A percentile compares a stretch with the other conserved stretches of the same genome.
These are phyloP conservation scores for Pyxicephalus adspersus DNA, from an alignment of 2,113 vertebrate genomes.

Conservation along the genomic window DNA sequence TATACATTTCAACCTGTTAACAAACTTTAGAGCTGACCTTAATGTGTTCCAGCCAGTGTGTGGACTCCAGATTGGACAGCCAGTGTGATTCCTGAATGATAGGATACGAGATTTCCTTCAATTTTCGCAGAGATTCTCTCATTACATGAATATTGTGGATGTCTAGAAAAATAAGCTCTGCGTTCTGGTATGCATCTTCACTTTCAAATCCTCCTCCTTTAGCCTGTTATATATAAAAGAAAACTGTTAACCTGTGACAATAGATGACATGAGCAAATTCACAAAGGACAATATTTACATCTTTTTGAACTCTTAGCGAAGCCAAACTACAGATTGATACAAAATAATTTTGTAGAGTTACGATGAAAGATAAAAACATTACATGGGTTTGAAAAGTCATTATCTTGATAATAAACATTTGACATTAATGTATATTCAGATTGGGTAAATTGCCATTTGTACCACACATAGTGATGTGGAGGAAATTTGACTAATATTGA, in stretches of 20 bases:
- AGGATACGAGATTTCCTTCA: constrained; percentile 95
- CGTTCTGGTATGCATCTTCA: constrained; percentile 96
- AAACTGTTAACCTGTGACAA: background rate
- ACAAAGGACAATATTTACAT: too few species aligned
- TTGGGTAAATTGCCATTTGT: too few species aligned
- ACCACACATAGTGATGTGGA: too few species aligned
- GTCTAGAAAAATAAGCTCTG: constrained; percentile 93
- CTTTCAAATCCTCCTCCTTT: constrained; percentile 97
- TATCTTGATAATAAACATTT: too few species aligned
- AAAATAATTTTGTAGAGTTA: too few species aligned
- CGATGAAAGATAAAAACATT: too few species aligned
- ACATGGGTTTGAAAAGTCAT: too few species aligned
- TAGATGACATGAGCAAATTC: background rate
- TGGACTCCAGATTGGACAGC: constrained; percentile 95
- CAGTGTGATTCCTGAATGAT: constrained; percentile 95
- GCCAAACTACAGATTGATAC: too few species aligned
- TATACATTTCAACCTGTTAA: too few species aligned
- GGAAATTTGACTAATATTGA: too few species aligned
- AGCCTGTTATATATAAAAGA: constrained; percentile 74
- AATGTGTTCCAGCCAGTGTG: constrained; percentile 98
- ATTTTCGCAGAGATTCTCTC: constrained; percentile 92
- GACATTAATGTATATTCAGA: too few species aligned
- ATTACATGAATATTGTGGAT: constrained; percentile 99
- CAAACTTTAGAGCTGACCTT: constrained; percentile 75
- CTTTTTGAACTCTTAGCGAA: too few species aligned